These are phyloP conservation scores for Otolemur garnettii DNA, from an alignment of 2,113 vertebrate genomes.

Conservation along the genomic window DNA sequence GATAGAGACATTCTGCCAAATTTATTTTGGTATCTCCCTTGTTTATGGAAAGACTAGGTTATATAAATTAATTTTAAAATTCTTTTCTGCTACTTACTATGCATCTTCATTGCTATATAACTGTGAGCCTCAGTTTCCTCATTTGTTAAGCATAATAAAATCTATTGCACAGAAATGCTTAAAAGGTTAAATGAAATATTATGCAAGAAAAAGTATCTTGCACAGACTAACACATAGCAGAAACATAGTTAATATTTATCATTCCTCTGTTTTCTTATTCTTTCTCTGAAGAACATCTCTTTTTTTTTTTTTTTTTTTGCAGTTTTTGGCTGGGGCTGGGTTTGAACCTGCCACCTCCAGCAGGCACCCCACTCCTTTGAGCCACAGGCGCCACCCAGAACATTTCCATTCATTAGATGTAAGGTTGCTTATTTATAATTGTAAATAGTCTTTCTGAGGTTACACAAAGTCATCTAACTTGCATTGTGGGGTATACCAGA, in stretches of 20 bases:
- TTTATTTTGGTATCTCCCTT: neutral
- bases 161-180: neutral
- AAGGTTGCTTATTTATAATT: conserved; percentile 37
- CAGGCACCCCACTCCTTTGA: no score
- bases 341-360: no score
- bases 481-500: neutral
- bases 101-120: neutral
- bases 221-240: neutral
- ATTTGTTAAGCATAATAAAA: neutral
- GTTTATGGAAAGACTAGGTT: conserved; percentile 9
- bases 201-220: neutral
- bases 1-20: neutral
- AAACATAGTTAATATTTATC: conserved; percentile 22
- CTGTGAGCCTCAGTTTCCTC: neutral
- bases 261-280: conserved; percentile 33
- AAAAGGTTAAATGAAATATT: neutral
- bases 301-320: no score
- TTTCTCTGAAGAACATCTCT: conserved; percentile 2
- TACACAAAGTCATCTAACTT: neutral
- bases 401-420: conserved; percentile 21
- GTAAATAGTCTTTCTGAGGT: conserved; percentile 19
- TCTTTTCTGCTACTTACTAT: conserved; percentile 41
- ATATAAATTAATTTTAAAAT: conserved; percentile 38
- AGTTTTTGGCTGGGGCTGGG: no score
- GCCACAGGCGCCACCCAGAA: neutral